Conservation (phyloP, 2,797 vertebrate genomes). For the Siniperca scherzeri region DNA sequence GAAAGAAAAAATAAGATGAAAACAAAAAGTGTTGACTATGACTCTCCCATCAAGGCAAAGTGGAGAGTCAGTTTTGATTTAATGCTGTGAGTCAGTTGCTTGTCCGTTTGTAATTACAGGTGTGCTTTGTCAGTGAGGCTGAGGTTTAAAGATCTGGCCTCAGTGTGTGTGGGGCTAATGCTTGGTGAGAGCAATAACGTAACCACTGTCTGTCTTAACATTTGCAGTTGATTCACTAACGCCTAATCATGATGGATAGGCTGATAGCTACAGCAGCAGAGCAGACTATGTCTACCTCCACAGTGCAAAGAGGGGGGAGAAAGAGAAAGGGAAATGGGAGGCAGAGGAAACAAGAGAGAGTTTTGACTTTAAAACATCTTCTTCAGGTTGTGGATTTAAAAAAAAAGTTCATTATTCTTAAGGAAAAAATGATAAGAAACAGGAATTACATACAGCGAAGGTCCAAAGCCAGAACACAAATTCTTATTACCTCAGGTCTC, state of each 20-base stretch:
- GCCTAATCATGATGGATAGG: background rate
- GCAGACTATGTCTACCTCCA: background rate
- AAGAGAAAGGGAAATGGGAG: background rate
- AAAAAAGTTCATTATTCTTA: background rate
- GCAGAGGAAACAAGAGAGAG: background rate
- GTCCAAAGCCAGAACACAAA: too few relatives aligned
- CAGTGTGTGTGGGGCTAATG: background rate
- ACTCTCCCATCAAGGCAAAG: background rate
- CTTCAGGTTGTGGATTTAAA: background rate
- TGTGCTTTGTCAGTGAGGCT: constrained; percentile 30
- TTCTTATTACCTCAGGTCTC: background rate
- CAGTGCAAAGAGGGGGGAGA: background rate
- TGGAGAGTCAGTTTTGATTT: background rate
- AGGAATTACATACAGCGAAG: background rate
- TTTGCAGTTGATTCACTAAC: constrained; percentile 12
- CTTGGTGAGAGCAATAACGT: constrained; percentile 1
- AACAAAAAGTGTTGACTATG: background rate
- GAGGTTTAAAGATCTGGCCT: constrained; percentile 4
- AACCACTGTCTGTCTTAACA: constrained; percentile 16
- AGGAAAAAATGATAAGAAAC: background rate
- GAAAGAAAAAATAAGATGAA: background rate
- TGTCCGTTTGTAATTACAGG: constrained; percentile 19
- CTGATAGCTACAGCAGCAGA: background rate
- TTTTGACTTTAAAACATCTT: background rate
- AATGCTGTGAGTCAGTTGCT: background rate